Base-by-base conservation (phyloP, 23 tunicate genomes). In the Aplidium turbinatum region DNA sequence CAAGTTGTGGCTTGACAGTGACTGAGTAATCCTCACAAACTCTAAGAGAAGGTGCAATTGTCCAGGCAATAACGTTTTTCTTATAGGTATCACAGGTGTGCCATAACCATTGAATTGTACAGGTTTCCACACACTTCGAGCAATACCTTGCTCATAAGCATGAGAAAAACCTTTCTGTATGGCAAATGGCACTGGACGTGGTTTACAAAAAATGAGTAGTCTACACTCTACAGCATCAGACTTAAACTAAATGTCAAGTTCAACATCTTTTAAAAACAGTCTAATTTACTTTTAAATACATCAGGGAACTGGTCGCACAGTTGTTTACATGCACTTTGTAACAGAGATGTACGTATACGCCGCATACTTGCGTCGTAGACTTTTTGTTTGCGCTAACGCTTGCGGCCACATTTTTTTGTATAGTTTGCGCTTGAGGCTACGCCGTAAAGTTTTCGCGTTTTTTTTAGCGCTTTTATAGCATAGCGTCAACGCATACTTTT, bases 101-200 rank as follows among this genome's bases (percentile, higher is more conserved):
- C 57, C 75, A 46, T 25, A 68, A 39, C 28, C 54, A 30, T 68
- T 68, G 24, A 68, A 68, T 46, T 68, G 63, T n/a, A 54, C 78
- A 27, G 78, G 46, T 33, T 47, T 53, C 78, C 75, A 69, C 33
- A 69, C 40, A 4, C 75, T 34, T 2, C 39, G 19, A 2, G 78
- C 39, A 32, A 72, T 72, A 45, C 78, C 63, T 2, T 47, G 26
- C 25, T 72, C 64, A 51, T 27, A 52, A 1, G 64, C 78, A 22
- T 52, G 64, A 52, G 29, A 39, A 1, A 72, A 24, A 31, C 31
- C 64, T 11, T 52, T 42, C 40, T 69, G 75, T 21, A 69, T 19
- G 1, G 75, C 57, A 38, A 38, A 40, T 23, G 75, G 75, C 13
- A 69, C 75, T 21, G 75, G 57, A 31, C 58, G 20, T 2, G 57